These are phyloP conservation scores for Echinops telfairi DNA, from an alignment of 2,113 vertebrate genomes.

Conservation along the genomic window DNA sequence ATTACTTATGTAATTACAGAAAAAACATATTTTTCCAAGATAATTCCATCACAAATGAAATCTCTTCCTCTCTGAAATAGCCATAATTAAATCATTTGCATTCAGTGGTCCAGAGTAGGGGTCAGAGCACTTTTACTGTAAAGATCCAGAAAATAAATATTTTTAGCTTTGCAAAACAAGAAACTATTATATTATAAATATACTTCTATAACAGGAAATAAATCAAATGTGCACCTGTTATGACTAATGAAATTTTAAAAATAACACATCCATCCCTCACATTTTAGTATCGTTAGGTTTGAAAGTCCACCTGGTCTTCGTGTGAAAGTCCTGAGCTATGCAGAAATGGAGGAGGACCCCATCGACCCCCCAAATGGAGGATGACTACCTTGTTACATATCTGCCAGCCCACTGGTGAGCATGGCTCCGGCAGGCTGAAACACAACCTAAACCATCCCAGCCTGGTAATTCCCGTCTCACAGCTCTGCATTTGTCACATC, in stretches of 20 bases:
- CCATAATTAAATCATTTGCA: not conserved
- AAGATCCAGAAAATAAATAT: not conserved
- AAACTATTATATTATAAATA: not conserved
- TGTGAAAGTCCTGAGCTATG: not conserved
- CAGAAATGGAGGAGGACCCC: not conserved
- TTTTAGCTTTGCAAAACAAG: not conserved
- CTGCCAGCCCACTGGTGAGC: too few relatives aligned
- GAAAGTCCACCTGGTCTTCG: too few relatives aligned
- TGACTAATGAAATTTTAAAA: not conserved
- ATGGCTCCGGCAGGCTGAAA: not conserved
- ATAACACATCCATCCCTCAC: not conserved
- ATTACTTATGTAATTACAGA: not conserved
- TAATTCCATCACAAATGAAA: not conserved
- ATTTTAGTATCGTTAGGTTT: not conserved
- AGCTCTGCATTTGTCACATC: not conserved
- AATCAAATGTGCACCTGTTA: not conserved
- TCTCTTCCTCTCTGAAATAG: slow-evolving; percentile 28
- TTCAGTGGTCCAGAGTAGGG: not conserved
- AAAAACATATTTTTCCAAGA: slow-evolving; percentile 14
- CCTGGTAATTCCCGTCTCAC: not conserved
- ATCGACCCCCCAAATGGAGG: not conserved
- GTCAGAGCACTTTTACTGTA: not conserved
- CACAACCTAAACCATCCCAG: not conserved
- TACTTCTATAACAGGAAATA: not conserved
- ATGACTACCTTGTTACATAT: not conserved